A percentile compares a stretch with the other conserved stretches of the same genome.
phyloP scores from a whole-genome alignment of 2,888 invertebrate genomes.

The Itoplectis maculator region DNA sequence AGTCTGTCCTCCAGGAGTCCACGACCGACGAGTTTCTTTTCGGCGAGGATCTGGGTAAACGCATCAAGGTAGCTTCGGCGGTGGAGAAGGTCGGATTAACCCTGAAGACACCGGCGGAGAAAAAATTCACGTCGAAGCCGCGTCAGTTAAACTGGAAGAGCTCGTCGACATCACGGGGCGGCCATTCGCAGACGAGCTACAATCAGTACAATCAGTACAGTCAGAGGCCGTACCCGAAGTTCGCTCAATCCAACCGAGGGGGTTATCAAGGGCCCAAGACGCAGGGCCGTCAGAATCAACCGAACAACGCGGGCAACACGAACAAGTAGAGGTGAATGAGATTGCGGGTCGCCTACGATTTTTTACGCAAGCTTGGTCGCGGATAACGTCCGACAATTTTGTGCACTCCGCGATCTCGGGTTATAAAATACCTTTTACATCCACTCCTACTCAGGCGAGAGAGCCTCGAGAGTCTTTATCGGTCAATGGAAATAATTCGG shows the following conservation, averaged over 20 bases:
- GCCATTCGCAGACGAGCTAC: background rate
- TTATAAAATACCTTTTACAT: conserved; percentile 36
- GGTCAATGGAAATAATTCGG: conserved; percentile 26
- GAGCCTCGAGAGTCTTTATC: conserved; percentile 22
- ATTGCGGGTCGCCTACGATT: conserved; percentile 34
- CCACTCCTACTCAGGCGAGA: background rate
- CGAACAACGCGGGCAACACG: conserved; percentile 26
- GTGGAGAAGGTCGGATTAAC: conserved; percentile 39
- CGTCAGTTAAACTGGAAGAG: background rate
- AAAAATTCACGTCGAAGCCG: background rate
- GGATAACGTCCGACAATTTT: conserved; percentile 48
- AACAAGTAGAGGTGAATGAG: conserved; percentile 38
- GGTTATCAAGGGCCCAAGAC: background rate
- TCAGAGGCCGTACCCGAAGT: background rate
- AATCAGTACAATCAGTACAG: too few relatives aligned
- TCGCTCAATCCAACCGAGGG: background rate
- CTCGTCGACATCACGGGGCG: background rate
- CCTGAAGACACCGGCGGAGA: conserved; percentile 12
- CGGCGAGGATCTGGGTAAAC: conserved; percentile 23
- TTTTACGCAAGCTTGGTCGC: conserved; percentile 53
- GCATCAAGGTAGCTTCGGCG: conserved; percentile 29
- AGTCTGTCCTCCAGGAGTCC: conserved; percentile 31
- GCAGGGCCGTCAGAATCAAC: conserved; percentile 17
- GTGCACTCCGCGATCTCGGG: conserved; percentile 35
- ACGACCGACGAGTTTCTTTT: conserved; percentile 42